Evolutionary conservation across 2,888 invertebrate genomes (phyloP).

Genomic region (Iphiclides podalirius): DNA sequence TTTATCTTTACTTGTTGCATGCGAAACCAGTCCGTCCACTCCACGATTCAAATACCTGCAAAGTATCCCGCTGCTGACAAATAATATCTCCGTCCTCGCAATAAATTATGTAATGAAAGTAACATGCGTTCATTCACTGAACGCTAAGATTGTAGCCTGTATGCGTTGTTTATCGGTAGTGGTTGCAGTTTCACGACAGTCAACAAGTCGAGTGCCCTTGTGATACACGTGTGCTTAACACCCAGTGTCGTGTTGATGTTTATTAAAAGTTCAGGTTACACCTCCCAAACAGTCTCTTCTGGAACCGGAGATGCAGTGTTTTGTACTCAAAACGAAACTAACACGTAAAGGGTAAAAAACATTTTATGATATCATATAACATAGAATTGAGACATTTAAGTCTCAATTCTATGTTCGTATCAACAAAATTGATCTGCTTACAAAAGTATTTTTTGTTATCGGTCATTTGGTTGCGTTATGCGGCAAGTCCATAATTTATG

Average conservation of each 20-base stretch:
- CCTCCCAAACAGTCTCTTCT: not conserved
- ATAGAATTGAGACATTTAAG: too few relatives aligned
- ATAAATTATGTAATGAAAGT: slow-evolving; percentile 8
- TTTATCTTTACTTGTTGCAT: slow-evolving; percentile 26
- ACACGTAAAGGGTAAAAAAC: slow-evolving; percentile 1
- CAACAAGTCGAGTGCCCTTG: slow-evolving; percentile 46
- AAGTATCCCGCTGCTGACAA: not conserved
- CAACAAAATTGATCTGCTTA: too few relatives aligned
- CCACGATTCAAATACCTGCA: slow-evolving; percentile 1
- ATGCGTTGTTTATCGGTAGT: slow-evolving; percentile 16
- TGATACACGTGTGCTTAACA: slow-evolving; percentile 42
- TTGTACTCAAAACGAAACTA: not conserved
- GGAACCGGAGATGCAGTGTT: slow-evolving; percentile 12
- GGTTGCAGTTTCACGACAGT: slow-evolving; percentile 36
- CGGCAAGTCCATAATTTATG: too few relatives aligned
- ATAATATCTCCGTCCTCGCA: not conserved
- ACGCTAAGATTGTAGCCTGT: slow-evolving; percentile 1
- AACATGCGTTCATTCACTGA: slow-evolving; percentile 2
- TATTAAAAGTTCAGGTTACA: slow-evolving; percentile 8
- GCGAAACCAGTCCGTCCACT: not conserved
- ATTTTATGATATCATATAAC: too few relatives aligned
- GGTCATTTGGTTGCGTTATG: too few relatives aligned
- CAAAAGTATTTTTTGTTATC: too few relatives aligned
- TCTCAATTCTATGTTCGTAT: too few relatives aligned
- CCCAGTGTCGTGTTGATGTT: slow-evolving; percentile 12